Base-by-base conservation (phyloP, 2,113 vertebrate genomes). In the Caranx melampygus region DNA sequence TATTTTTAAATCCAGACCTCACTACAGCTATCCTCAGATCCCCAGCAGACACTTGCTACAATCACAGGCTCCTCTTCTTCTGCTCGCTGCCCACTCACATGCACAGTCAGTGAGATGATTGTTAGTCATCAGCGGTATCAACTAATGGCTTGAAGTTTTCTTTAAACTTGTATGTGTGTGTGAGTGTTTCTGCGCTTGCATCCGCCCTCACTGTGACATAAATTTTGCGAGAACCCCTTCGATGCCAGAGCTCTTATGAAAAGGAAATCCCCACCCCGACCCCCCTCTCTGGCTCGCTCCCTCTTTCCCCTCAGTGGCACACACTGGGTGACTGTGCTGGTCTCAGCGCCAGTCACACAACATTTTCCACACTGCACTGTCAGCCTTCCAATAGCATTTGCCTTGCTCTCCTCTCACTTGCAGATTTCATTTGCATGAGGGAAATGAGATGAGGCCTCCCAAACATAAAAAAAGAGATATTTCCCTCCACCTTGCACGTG, bases 371-470 rank as follows among this genome's bases (percentile, higher is more conserved):
- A 83, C 79, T 73, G 77, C 80, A 72, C 83, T 73, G 69, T 81
- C 84, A 80, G 89, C 74, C 83, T 51, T 89, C 81, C 90, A 87
- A 64, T 71, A 73, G 84, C 85, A 91, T 92, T 93, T 91, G 88
- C 90, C 78, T 92, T 26, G 26, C 26, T 91, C 78, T 67, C 58
- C 57, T 57, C 72, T 81, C 63, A 78, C 79, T 86, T 77, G 79
- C 66, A 85, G 82, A 77, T 42, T 65, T 86, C 76, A 92, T 95
- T 95, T 95, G 91, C 94, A 94, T 95, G 84, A 95, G 88, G 94
- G 92, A 95, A 95, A 94, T 94, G 88, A 92, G 83, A 63, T 59
- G 16, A 79, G 75, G 82, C 81, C 85, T 84, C 74, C 64, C 33
- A 57, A 83, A 81, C 67, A 49, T 76, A 21, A 77, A 81, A 78